Base-by-base conservation (phyloP, 2,888 invertebrate species). In the Marronus borbonicus region DNA sequence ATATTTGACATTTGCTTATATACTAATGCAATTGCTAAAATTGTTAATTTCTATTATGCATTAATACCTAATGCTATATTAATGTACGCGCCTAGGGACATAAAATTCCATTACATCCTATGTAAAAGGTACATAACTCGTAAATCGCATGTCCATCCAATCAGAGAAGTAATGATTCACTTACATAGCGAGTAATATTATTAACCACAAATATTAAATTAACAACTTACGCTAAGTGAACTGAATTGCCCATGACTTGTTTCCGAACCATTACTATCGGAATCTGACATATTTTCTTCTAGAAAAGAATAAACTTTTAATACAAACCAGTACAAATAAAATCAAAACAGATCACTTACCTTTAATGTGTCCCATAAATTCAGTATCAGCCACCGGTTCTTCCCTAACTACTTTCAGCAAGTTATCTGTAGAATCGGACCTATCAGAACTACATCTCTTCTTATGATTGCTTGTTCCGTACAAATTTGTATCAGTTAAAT, bases 221-320 rank as follows among this genome's bases (percentile, higher is more conserved):
- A 14, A 31, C 2, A 4, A 24, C 58, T 60, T 39, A 69, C 69
- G 20, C 72, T 28, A 55, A 68, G 5, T 20, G 72, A 52, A 17
- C 39, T 65, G 17, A 76, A 8, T 12, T 64, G 52, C 4, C 28
- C 64, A 1, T 78, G 65, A 52, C 24, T 69, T 8, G 24, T 39
- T 14, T 78, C 78, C 3, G 78, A 78, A 20, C 58, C 55, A 24
- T 76, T 75, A 52, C 78, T 78, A 64, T 76, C 75, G n/a, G 76
- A 69, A 44, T 78, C 78, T 0, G 78, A 69, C 58, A 76, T 39
- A 20, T 69, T 60, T 20, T 78, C 78, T 68, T 78, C 78, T 78
- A 65, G 8, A 17, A 58, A 20, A 58, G 2, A 65, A 28, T n/a
- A 36, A 49, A 4, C 10, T 62, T 3, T 62, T 62, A 31, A 62